Evolutionary conservation across 2,113 vertebrate species (phyloP), one percentile per base, ranked within the genome.

Genomic region (Henicopernis longicauda): DNA sequence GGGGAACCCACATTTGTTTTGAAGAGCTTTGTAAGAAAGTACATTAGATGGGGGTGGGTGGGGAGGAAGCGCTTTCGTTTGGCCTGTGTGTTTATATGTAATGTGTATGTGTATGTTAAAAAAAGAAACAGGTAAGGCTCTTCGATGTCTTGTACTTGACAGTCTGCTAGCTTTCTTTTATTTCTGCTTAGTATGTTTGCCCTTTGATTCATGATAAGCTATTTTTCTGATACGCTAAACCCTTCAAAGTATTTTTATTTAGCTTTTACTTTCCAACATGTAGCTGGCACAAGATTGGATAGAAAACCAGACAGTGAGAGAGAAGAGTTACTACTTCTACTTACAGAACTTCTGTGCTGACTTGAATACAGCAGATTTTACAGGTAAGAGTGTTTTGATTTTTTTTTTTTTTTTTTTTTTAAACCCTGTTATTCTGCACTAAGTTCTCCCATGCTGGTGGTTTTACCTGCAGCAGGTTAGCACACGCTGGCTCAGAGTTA

Each of bases 211-310:
- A 44, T 18, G 14, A 31, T 47, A 69, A 47, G n/a, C n/a, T 95
- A 13, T 78, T 55, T 29, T 85, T 82, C 23, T 94, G 11, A 82
- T 79, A 38, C 22, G 19, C 14, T 14, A 45, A 73, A 42, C 23
- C 47, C 61, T 89, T 84, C 31, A 70, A 54, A 86, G 82, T 95
- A 42, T 82, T 89, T 88, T 88, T 82, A 59, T 59, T 86, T 83
- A 70, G 32, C 85, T 87, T 89, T 80, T 91, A 62, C 86, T 90
- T 96, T 92, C 70, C 49, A 66, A 90, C 62, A 36, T n/a, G 4
- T 89, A 98, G 98, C 87, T 98, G 84, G 98, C 97, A 15, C 98
- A 98, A 72, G 98, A 98, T 22, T 98, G 98, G 98, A 9, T 87
- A 36, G 98, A 93, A 67, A 98, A 96, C 73, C 97, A 96, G 80